These are phyloP conservation scores for Heliconius himera DNA, from an alignment of 1,140 invertebrate species.

Conservation along the genomic window DNA sequence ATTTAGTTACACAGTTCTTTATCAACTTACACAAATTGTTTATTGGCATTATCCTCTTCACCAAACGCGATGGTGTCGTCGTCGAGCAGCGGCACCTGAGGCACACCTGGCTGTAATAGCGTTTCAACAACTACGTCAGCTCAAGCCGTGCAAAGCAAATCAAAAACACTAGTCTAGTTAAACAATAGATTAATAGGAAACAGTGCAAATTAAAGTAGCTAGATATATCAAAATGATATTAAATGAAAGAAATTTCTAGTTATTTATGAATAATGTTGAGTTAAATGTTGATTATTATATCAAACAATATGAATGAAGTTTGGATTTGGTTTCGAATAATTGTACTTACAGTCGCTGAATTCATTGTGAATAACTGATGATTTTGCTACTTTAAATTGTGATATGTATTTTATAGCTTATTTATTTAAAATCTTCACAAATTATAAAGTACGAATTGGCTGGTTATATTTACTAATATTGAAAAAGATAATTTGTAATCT, in stretches of 20 bases:
- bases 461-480: not conserved
- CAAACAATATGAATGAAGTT: not conserved
- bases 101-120: conserved; percentile 80
- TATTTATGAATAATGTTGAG: conserved; percentile 12
- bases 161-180: conserved; percentile 23
- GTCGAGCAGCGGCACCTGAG: conserved; percentile 89
- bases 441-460: not conserved
- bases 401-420: not conserved
- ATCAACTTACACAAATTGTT: conserved; percentile 72
- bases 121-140: conserved; percentile 64
- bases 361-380: conserved; percentile 47
- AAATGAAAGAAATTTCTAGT: conserved; percentile 1
- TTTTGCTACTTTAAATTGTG: not conserved
- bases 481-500: not conserved
- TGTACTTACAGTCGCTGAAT: conserved; percentile 68
- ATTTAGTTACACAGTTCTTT: not conserved
- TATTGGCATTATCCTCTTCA: conserved; percentile 87
- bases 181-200: conserved; percentile 13
- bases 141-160: conserved; percentile 77
- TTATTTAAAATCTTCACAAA: not conserved
- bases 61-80: conserved; percentile 94
- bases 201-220: conserved; percentile 53
- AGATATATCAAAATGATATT: not conserved
- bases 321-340: conserved; percentile 1
- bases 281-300: conserved; percentile 12